Evolutionary conservation across 1,140 invertebrate species (phyloP).

Genomic region (Scaptomyza hsui): DNA sequence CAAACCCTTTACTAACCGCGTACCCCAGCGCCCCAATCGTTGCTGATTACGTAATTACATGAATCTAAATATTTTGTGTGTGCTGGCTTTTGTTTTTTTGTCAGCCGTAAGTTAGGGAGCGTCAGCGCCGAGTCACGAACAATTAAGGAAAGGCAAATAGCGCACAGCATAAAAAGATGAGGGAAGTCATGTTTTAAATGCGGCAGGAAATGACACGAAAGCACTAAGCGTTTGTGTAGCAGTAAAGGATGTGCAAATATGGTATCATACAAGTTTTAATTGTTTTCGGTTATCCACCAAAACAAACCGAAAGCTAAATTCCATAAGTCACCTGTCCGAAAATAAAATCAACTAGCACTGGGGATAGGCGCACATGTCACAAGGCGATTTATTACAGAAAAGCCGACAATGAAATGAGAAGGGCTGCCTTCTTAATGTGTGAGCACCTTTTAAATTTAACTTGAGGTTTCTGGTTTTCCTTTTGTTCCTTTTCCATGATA

Average conservation of each 20-base stretch:
- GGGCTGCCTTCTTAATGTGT: conserved; percentile 56
- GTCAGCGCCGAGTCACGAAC: conserved; percentile 18
- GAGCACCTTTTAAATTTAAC: conserved; percentile 49
- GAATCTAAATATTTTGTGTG: conserved; percentile 57
- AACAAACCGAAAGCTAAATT: background rate
- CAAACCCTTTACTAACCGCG: background rate
- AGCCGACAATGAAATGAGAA: conserved; percentile 43
- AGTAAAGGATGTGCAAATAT: conserved; percentile 12
- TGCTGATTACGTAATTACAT: conserved; percentile 68
- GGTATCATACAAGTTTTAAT: background rate
- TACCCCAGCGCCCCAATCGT: background rate
- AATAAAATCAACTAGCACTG: conserved; percentile 29
- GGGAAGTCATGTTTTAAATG: conserved; percentile 41
- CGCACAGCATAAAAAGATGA: conserved; percentile 28
- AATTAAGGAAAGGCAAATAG: conserved; percentile 54
- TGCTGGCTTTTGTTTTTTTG: conserved; percentile 35
- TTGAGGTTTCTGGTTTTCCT: conserved; percentile 35
- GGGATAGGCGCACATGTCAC: conserved; percentile 40
- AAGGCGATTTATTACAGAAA: conserved; percentile 62
- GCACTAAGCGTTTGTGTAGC: background rate
- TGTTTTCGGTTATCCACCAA: background rate
- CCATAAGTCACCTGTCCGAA: conserved; percentile 12
- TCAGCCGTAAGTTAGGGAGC: background rate
- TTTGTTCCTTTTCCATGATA: conserved; percentile 8
- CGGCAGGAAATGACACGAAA: conserved; percentile 40